These are phyloP conservation scores for Rhagonycha lutea DNA, from an alignment of 2,888 invertebrate species.

Conservation along the genomic window DNA sequence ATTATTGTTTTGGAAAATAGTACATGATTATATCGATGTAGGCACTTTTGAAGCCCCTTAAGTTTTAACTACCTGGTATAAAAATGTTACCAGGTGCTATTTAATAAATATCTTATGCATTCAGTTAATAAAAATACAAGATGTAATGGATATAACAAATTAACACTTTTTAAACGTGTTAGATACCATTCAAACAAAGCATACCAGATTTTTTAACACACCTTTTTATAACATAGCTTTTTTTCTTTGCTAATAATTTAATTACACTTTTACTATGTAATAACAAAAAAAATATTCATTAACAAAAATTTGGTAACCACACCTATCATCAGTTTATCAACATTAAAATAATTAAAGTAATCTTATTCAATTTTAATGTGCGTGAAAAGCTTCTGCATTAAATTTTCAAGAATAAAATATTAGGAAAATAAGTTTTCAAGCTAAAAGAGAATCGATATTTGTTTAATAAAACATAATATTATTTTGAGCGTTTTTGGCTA, in stretches of 20 bases:
- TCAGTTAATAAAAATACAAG: constrained; percentile 28
- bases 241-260: not conserved
- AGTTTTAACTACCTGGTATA: constrained; percentile 32
- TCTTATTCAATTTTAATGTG: no score
- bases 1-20: not conserved
- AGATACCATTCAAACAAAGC: constrained; percentile 43
- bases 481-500: no score
- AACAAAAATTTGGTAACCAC: not conserved
- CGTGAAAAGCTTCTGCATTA: no score
- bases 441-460: no score
- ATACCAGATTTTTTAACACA: constrained; percentile 23
- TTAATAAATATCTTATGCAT: constrained; percentile 27
- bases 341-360: no score
- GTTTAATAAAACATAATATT: no score
- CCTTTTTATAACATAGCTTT: not conserved
- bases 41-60: not conserved
- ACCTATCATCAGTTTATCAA: not conserved
- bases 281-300: not conserved
- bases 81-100: constrained; percentile 37
- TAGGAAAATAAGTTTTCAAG: no score
- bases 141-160: constrained; percentile 46
- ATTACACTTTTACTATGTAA: not conserved
- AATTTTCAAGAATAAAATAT: no score
- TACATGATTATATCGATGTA: not conserved
- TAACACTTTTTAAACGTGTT: constrained; percentile 44